Conservation (phyloP, 2,888 invertebrate genomes). For the Neoitamus cyanurus region DNA sequence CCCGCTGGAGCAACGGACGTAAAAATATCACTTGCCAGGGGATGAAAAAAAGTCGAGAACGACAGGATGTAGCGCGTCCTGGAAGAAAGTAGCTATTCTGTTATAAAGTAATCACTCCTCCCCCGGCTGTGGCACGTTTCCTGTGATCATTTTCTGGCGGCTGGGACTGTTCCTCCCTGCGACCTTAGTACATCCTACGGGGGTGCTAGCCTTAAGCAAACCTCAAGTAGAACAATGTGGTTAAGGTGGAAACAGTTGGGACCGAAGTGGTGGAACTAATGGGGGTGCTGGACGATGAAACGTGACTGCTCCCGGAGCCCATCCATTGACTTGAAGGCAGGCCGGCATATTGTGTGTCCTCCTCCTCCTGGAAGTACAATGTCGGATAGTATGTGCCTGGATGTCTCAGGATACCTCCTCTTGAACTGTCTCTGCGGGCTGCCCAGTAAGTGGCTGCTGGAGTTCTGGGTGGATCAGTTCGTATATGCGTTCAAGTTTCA, state of each 20-base stretch:
- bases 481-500: neutral
- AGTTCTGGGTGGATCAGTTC: neutral
- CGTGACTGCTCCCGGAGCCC: neutral
- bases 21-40: neutral
- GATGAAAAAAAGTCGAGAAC: neutral
- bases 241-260: neutral
- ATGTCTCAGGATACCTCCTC: neutral
- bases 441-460: neutral
- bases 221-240: slow-evolving; percentile 5
- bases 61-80: neutral
- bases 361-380: neutral
- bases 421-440: neutral
- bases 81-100: neutral
- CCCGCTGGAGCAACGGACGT: neutral
- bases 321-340: neutral
- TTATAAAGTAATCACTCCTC: neutral
- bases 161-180: neutral
- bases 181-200: neutral
- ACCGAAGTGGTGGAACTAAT: neutral
- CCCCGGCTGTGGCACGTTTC: neutral
- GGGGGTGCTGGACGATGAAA: neutral
- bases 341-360: neutral
- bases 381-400: neutral
- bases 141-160: neutral
- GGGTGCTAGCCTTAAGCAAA: neutral